Conservation (phyloP, 2,113 vertebrate genomes). For the Cynopterus brachyotis region DNA sequence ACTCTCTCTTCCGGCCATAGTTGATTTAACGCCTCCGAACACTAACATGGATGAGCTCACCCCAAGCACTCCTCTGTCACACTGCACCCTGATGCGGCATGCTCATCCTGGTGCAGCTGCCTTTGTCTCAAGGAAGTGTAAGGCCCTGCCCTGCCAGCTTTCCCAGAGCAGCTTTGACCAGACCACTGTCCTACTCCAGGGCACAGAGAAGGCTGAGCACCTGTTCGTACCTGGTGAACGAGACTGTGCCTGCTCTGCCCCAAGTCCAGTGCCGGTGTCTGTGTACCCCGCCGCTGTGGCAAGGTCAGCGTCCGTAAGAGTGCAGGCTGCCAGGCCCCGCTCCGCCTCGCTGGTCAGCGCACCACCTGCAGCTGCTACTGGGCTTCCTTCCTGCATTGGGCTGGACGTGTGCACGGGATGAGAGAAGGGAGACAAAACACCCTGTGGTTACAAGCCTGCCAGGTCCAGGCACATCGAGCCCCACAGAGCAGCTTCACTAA, state of each 20-base stretch:
- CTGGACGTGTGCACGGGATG: conserved; percentile 72
- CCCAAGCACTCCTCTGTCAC: neutral
- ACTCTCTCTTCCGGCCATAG: neutral
- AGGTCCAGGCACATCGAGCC: neutral
- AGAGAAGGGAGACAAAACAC: conserved; percentile 18
- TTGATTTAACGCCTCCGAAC: neutral
- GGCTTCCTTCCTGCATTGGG: conserved; percentile 84
- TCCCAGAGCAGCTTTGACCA: neutral
- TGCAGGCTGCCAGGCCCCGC: conserved; percentile 69
- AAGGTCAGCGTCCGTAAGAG: conserved; percentile 63
- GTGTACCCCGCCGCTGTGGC: conserved; percentile 74
- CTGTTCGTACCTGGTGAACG: conserved; percentile 69
- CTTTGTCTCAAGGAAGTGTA: too few relatives aligned
- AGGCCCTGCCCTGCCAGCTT: neutral
- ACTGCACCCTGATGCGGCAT: neutral
- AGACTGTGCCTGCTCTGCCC: neutral
- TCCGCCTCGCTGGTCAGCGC: conserved; percentile 62
- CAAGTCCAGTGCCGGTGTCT: neutral
- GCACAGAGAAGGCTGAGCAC: neutral
- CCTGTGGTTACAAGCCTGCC: neutral
- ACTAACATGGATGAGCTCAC: neutral
- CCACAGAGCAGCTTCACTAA: neutral
- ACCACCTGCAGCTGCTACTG: conserved; percentile 24
- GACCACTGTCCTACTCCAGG: neutral
- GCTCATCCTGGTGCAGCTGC: too few relatives aligned